phyloP scores from a whole-genome alignment of 2,113 vertebrate genomes.

The Protomyctophum bolini region DNA sequence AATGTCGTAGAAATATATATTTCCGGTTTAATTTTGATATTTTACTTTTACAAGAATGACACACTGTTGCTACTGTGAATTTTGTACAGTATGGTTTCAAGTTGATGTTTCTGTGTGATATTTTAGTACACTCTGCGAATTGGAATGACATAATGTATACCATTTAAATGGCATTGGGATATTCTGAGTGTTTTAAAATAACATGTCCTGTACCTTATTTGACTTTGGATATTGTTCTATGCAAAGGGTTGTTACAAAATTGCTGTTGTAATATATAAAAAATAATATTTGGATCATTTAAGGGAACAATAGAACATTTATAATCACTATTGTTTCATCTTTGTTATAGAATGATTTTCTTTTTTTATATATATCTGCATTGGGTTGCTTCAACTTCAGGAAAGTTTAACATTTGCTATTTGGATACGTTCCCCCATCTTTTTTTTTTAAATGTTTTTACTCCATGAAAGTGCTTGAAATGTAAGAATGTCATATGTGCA shows the following conservation, averaged over 20 bases:
- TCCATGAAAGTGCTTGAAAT: not conserved
- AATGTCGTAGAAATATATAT: slow-evolving; percentile 7
- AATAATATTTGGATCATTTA: slow-evolving; percentile 1
- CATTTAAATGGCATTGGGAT: not conserved
- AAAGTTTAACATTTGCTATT: not conserved
- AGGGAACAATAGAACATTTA: not conserved
- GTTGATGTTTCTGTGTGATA: slow-evolving; percentile 13
- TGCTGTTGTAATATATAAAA: slow-evolving; percentile 3
- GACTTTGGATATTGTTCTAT: slow-evolving; percentile 7
- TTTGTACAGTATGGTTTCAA: slow-evolving; percentile 35
- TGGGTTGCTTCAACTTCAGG: not conserved
- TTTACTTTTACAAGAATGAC: slow-evolving; percentile 1
- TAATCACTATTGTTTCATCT: not conserved
- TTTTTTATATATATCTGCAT: not conserved
- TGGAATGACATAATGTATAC: not conserved
- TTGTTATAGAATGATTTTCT: not conserved
- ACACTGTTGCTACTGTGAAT: not conserved
- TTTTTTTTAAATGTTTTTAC: not conserved
- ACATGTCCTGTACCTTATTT: not conserved
- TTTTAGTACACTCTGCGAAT: slow-evolving; percentile 1
- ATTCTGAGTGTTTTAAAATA: not conserved
- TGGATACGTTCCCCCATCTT: not conserved
- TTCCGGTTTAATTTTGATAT: not conserved
- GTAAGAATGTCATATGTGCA: not conserved
- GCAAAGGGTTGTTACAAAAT: not conserved